A percentile compares a stretch with the other conserved stretches of the same genome.
phyloP scores from a whole-genome alignment of 1,140 invertebrate genomes.

The Telenomus remus region DNA sequence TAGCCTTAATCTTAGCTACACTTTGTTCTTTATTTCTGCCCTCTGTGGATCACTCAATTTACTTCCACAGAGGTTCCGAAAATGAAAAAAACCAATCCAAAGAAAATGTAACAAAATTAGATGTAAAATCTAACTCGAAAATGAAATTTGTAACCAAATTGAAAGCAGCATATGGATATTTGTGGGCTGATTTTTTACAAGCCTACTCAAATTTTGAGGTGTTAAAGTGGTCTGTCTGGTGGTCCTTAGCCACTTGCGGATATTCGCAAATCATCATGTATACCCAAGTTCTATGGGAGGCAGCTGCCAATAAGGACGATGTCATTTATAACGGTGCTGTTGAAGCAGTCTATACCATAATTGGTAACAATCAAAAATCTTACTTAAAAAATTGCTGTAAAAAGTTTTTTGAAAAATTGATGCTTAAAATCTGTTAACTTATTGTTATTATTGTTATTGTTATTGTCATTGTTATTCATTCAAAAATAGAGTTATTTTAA shows the following conservation, averaged over 20 bases:
- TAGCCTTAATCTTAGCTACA: constrained; percentile 83
- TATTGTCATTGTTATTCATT: too few relatives aligned
- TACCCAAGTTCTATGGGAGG: constrained; percentile 87
- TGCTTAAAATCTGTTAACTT: too few relatives aligned
- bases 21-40: constrained; percentile 86
- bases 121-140: constrained; percentile 3
- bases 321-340: constrained; percentile 85
- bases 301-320: constrained; percentile 61
- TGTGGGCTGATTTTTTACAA: constrained; percentile 82
- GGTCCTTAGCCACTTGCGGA: constrained; percentile 86
- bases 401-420: too few relatives aligned
- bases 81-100: constrained; percentile 23
- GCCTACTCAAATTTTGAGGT: constrained; percentile 84
- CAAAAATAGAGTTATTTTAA: too few relatives aligned
- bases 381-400: too few relatives aligned
- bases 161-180: constrained; percentile 66
- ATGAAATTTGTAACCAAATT: constrained; percentile 57
- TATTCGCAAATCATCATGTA: constrained; percentile 89
- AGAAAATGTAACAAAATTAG: constrained; percentile 11
- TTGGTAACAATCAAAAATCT: constrained; percentile 75
- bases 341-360: constrained; percentile 83
- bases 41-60: constrained; percentile 84
- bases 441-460: too few relatives aligned
- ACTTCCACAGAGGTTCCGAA: constrained; percentile 77
- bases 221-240: constrained; percentile 92